phyloP scores from a whole-genome alignment of 2,888 invertebrate species.

The Campaea margaritaria region DNA sequence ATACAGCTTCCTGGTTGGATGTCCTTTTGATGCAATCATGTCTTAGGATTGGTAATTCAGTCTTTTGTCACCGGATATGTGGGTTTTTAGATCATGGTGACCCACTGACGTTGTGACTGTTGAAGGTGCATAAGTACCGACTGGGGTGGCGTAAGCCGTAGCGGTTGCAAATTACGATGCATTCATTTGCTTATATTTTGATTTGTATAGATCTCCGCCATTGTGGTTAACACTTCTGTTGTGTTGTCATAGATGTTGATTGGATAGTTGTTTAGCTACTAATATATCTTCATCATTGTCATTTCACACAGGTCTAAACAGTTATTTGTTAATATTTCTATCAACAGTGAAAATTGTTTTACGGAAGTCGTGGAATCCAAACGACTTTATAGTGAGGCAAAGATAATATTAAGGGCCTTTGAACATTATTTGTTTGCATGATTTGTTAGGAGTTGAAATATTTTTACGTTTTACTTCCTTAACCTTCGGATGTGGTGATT shows the following conservation, averaged over 20 bases:
- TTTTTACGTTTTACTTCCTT: not conserved
- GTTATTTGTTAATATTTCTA: not conserved
- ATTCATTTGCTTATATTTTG: no score
- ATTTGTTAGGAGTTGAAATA: conserved; percentile 4
- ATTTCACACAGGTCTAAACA: no score
- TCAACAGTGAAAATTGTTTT: not conserved
- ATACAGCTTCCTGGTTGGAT: conserved; percentile 19
- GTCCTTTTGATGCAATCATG: conserved; percentile 14
- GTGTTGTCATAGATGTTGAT: no score
- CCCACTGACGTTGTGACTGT: not conserved
- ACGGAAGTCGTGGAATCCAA: not conserved
- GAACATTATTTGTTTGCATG: no score
- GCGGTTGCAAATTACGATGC: no score
- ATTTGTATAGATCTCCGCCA: no score
- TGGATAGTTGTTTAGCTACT: no score
- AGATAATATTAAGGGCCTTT: no score
- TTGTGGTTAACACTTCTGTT: no score
- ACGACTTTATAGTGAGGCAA: not conserved
- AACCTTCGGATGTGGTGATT: conserved; percentile 4
- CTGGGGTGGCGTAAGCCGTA: no score
- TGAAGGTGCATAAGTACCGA: no score
- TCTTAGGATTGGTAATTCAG: not conserved
- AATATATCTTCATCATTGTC: not conserved
- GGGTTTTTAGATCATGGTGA: not conserved
- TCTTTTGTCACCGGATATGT: conserved; percentile 3